Evolutionary conservation across 1,140 invertebrate genomes (phyloP), one percentile per base, ranked within the genome.

Genomic region (Anadara kagoshimensis): DNA sequence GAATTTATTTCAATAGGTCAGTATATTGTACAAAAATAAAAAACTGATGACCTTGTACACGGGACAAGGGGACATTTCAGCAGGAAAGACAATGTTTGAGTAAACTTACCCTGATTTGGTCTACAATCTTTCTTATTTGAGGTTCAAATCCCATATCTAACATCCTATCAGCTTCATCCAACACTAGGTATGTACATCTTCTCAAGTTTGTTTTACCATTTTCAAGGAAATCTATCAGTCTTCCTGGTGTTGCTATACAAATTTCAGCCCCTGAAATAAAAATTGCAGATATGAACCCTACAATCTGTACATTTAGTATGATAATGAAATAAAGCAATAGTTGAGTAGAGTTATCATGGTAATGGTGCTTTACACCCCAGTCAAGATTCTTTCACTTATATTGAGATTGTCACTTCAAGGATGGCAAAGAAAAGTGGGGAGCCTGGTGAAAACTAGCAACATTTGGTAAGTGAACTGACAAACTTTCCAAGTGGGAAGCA

Each of bases 91-190:
- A 49, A 49, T 49, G n/a, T 49, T 49, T 49, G 14, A 49, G 1
- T 18, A 49, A 47, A 87, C 90, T 89, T 88, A 93, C 93, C 74
- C 96, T 91, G 86, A 99, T 97, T 89, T 98, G 96, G 83, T 95
- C 94, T 77, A 99, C 93, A 84, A 99, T 98, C 89, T 98, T 98
- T 57, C 96, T 92, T 75, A 99, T 99, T 90, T 99, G 97, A 22
- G 97, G 97, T 89, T 99, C 97, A 90, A 99, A 99, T 82, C 97
- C 97, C 97, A 99, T 99, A 89, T 99, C 97, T 83, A 99, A 92
- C 97, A 99, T 99, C 68, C 98, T 92, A 90, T 99, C 98, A 80
- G 98, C 98, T 90, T 99, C 98, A 90, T 99, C 97, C 51, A 99
- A 89, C 16, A 99, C 97, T 65, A 99, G 91, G 89, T 97, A 99